Percentiles rank a stretch among this genome's conserved stretches.
Conservation (phyloP, 2,797 vertebrate species). For the Tokudaia tokunoshimensis region DNA sequence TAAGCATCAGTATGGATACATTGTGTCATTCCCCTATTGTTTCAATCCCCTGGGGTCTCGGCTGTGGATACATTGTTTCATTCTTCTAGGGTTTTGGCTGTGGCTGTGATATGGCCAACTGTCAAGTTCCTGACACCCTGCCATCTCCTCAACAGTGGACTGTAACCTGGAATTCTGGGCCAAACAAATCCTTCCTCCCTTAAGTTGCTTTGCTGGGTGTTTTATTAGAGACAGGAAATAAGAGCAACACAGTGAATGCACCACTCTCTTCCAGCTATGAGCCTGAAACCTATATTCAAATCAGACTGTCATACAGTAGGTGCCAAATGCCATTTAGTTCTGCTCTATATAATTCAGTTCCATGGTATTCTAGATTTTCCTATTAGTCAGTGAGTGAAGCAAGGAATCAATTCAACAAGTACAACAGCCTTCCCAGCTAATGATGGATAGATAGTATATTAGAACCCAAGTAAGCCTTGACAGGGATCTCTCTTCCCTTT, state of each 20-base stretch:
- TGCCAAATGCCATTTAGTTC: neutral
- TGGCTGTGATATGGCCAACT: neutral
- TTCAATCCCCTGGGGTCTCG: no score
- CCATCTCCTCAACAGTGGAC: neutral
- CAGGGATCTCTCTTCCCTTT: accelerated
- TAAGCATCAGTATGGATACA: no score
- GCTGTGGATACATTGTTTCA: no score
- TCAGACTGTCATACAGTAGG: neutral
- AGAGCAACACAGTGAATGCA: neutral
- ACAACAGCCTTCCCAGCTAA: neutral
- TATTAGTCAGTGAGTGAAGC: neutral
- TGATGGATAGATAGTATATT: neutral
- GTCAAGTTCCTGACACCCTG: neutral
- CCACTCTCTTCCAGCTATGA: neutral
- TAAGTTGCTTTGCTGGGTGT: neutral
- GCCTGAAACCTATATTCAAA: neutral
- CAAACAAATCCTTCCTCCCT: neutral
- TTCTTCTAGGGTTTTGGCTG: neutral
- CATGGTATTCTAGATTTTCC: slow-evolving; percentile 13
- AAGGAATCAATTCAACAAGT: neutral
- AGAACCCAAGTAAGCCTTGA: neutral
- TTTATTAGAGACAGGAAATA: neutral
- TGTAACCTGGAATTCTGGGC: neutral
- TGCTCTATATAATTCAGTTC: neutral
- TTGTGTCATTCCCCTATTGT: no score